A percentile compares a stretch with the other conserved stretches of the same genome.
phyloP scores from a whole-genome alignment of 2,888 invertebrate species.

The Sinopyrophorus schimmeli region DNA sequence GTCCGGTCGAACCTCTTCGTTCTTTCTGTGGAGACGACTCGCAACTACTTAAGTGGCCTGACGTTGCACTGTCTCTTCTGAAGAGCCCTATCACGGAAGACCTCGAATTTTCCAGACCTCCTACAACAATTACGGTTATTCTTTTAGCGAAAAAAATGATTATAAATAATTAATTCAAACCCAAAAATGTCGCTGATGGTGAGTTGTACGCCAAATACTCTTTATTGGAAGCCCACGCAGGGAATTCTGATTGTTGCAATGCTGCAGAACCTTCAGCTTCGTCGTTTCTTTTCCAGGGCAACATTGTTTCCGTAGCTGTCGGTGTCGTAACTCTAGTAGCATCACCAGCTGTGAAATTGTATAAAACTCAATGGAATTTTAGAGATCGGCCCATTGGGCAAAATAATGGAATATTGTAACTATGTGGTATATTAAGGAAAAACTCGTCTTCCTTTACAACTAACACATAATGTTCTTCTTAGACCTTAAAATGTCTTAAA shows the following conservation, averaged over 20 bases:
- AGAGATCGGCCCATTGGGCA: not conserved
- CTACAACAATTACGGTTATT: conserved; percentile 51
- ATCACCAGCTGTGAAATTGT: conserved; percentile 60
- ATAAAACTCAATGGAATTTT: conserved; percentile 1
- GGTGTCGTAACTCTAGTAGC: conserved; percentile 80
- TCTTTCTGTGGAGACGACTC: conserved; percentile 54
- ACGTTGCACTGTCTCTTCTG: conserved; percentile 79
- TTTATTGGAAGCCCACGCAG: conserved; percentile 93
- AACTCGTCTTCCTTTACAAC: too few relatives aligned
- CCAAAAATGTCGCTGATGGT: conserved; percentile 88
- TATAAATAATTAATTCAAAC: conserved; percentile 54
- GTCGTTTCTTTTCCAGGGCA: conserved; percentile 89
- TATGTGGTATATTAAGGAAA: too few relatives aligned
- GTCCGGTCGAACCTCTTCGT: conserved; percentile 46
- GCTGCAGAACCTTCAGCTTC: conserved; percentile 69
- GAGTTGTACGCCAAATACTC: conserved; percentile 91
- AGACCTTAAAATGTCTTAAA: too few relatives aligned
- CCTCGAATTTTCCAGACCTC: conserved; percentile 86
- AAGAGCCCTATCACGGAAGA: conserved; percentile 90
- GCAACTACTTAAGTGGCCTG: conserved; percentile 58
- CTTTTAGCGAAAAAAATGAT: not conserved
- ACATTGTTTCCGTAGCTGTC: conserved; percentile 85
- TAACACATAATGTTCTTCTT: too few relatives aligned
- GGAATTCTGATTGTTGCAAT: conserved; percentile 79
- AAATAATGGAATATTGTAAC: too few relatives aligned